phyloP scores from a whole-genome alignment of 2,797 vertebrate genomes.

The Ptychobarbus kaznakovi region DNA sequence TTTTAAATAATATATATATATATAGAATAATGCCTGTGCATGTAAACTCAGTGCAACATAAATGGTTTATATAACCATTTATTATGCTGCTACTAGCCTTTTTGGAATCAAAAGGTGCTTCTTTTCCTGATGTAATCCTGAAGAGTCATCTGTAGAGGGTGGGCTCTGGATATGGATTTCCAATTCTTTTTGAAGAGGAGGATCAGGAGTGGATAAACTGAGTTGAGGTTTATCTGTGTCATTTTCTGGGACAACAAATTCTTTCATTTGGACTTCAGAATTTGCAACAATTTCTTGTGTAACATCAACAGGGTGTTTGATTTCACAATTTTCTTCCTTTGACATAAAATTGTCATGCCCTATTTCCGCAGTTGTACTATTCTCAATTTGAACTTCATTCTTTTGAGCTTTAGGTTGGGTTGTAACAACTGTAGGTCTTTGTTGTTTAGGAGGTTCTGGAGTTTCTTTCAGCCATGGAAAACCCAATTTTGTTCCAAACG shows the following conservation, averaged over 20 bases:
- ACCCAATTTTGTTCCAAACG: slow-evolving; percentile 85
- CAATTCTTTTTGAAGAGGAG: slow-evolving; percentile 73
- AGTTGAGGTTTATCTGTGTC: slow-evolving; percentile 66
- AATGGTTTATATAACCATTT: slow-evolving; percentile 88
- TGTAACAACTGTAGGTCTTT: slow-evolving; percentile 68
- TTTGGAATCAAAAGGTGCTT: slow-evolving; percentile 83
- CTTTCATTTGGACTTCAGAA: slow-evolving; percentile 59
- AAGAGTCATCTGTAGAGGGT: slow-evolving; percentile 71
- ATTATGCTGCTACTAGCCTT: slow-evolving; percentile 97
- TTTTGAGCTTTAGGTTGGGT: slow-evolving; percentile 72
- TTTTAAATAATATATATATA: too few relatives aligned
- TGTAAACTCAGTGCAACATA: slow-evolving; percentile 81
- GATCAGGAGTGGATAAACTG: slow-evolving; percentile 74
- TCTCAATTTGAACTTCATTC: slow-evolving; percentile 46
- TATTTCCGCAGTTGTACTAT: slow-evolving; percentile 15
- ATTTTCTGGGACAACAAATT: slow-evolving; percentile 72
- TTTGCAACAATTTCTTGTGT: slow-evolving; percentile 29
- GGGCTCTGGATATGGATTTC: slow-evolving; percentile 75
- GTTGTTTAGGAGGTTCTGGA: slow-evolving; percentile 68
- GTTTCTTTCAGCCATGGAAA: slow-evolving; percentile 83
- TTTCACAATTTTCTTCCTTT: slow-evolving; percentile 61
- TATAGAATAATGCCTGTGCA: slow-evolving; percentile 17
- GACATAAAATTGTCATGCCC: slow-evolving; percentile 23
- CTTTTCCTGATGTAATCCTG: slow-evolving; percentile 78
- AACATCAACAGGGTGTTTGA: slow-evolving; percentile 26